A percentile compares a stretch with the other conserved stretches of the same genome.
phyloP scores from a whole-genome alignment of 2,888 invertebrate species.

The Diploptera punctata region DNA sequence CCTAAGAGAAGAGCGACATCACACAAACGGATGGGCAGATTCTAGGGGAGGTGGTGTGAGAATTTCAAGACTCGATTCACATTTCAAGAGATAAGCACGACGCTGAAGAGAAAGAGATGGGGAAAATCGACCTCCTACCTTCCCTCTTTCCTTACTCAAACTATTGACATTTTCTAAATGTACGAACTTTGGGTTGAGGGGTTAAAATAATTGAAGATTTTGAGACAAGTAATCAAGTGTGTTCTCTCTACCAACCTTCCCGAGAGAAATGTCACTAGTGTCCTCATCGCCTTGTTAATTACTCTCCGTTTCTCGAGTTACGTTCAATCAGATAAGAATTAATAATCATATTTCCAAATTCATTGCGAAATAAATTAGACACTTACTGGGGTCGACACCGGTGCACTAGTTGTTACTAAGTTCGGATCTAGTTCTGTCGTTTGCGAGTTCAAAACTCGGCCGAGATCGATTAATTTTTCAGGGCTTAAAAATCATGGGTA shows the following conservation, averaged over 20 bases:
- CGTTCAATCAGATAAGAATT: too few relatives aligned
- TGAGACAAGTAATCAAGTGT: slow-evolving; percentile 19
- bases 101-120: background rate
- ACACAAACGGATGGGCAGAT: slow-evolving; percentile 30
- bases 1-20: slow-evolving; percentile 38
- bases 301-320: too few relatives aligned
- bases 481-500: too few relatives aligned
- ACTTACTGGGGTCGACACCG: too few relatives aligned
- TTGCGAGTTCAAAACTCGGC: too few relatives aligned
- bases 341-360: too few relatives aligned
- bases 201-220: slow-evolving; percentile 23
- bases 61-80: slow-evolving; percentile 26
- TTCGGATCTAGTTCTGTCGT: too few relatives aligned
- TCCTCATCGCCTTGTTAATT: too few relatives aligned
- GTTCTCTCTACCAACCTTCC: background rate
- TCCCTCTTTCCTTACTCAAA: background rate
- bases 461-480: too few relatives aligned
- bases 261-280: too few relatives aligned
- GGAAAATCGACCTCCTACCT: background rate
- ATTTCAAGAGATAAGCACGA: slow-evolving; percentile 21
- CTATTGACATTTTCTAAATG: slow-evolving; percentile 19
- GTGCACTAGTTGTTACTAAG: too few relatives aligned
- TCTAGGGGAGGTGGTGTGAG: background rate
- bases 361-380: too few relatives aligned
- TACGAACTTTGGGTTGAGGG: slow-evolving; percentile 14